Evolutionary conservation across 2,113 vertebrate genomes (phyloP).

Genomic region (Gopherus evgoodei): DNA sequence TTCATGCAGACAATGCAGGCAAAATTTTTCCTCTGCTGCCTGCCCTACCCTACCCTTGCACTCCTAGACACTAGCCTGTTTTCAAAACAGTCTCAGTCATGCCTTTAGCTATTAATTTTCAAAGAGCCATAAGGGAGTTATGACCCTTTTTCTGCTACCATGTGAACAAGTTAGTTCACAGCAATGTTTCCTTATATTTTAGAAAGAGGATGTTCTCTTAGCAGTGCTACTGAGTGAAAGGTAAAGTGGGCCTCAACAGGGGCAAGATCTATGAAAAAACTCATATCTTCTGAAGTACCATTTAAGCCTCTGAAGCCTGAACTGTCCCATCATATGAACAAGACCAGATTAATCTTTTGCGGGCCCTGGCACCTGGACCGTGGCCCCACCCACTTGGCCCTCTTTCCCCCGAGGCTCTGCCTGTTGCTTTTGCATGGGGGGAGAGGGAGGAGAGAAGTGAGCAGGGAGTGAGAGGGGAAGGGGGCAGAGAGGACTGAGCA

Average conservation of each 20-base stretch:
- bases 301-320: neutral
- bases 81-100: neutral
- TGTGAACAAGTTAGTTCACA: neutral
- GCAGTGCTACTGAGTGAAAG: neutral
- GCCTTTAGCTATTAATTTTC: neutral
- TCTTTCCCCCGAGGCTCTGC: too few species aligned
- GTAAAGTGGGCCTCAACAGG: neutral
- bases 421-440: too few species aligned
- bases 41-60: neutral
- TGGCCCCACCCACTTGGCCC: too few species aligned
- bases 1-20: neutral
- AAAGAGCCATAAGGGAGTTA: rapidly evolving
- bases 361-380: too few species aligned
- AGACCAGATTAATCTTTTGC: too few species aligned
- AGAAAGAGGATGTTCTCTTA: neutral
- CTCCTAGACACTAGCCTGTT: conserved; percentile 9
- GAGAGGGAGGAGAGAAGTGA: too few species aligned
- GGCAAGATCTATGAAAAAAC: neutral
- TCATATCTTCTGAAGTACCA: neutral
- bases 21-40: neutral
- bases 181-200: neutral
- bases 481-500: too few species aligned
- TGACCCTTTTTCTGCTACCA: neutral
- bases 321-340: rapidly evolving
- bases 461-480: too few species aligned